Evolutionary conservation across 2,888 invertebrate genomes (phyloP), one percentile per base, ranked within the genome.

Genomic region (Drosophila peninsularis): DNA sequence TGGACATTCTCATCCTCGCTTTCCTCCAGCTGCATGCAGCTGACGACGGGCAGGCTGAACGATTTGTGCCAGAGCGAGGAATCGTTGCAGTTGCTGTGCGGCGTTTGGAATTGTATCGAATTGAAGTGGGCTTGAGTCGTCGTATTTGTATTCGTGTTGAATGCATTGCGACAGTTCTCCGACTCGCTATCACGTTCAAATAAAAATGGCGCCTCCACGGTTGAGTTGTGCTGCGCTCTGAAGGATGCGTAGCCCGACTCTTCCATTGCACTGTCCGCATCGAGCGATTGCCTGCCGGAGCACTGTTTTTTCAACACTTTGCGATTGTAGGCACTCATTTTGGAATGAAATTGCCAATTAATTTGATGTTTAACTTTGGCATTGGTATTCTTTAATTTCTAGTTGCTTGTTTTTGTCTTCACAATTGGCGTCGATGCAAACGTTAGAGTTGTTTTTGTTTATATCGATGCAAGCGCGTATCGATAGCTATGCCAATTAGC

Each of bases 121-220:
- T 62, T 67, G 34, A 57, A 30, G 37, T 19, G 39, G 0, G n/a
- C 7, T 2, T 41, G 54, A 30, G 30, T 30, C 1, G 30, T 10
- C 1, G 41, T 21, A 10, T 62, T 39, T 10, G 57, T 63, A 50
- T 85, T 85, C 2, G 78, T n/a, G n/a, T n/a, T n/a, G n/a, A n/a
- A 55, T 19, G 67, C 83, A 69, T 85, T 85, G 44, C 62, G 87
- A 27, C 81, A 82, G 62, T 85, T 85, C 58, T 88, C 88, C 32
- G 53, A 62, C 17, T 79, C 90, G 34, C 56, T 58, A 41, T 86
- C 74, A 21, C 62, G 71, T 4, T 78, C 81, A 30, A 70, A 68
- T 44, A 75, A 88, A 86, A 80, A 85, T 82, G 86, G 90, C 83
- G 90, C 76, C 77, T 85, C 80, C 57, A 78, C 73, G 68, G 90